Evolutionary conservation across 2,888 invertebrate genomes (phyloP), one percentile per base, ranked within the genome.

Genomic region (Strigamia transsilvanica): DNA sequence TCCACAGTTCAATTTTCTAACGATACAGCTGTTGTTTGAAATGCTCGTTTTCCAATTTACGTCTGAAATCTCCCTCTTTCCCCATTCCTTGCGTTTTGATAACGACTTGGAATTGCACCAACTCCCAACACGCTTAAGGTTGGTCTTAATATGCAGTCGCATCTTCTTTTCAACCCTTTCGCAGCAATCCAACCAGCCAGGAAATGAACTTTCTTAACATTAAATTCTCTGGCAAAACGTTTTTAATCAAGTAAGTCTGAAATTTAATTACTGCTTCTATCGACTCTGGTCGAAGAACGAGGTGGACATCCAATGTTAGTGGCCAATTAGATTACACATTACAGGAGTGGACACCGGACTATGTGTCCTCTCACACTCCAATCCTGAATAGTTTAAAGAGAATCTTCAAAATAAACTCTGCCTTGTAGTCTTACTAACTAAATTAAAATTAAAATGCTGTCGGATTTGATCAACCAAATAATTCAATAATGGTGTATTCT

Each of bases 31-130:
- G 73, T 73, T 73, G 73, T 73, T 73, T 73, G 73, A 27, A 73
- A 27, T 73, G 73, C 73, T 73, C 73, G 73, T 73, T 73, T 73
- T 73, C 73, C 73, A 73, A 73, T 73, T 73, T 73, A 73, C 73
- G 27, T 73, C 73, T 73, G 13, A 73, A 73, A 73, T 73, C 73
- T 73, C 27, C 73, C 73, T 73, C 73, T 73, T 73, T 73, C 73
- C 32, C 32, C 73, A 32, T 73, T 73, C 73, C 73, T 73, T 73
- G 73, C 73, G 73, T 73, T 73, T 73, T 73, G 73, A 73, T 73
- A 73, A 73, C 73, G 73, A 73, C 73, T 73, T 73, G 73, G 73
- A 73, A 73, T 73, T 73, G 73, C 73, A 73, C 73, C n/a, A 73
- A 73, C 73, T 73, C 73, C 73, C 73, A 73, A 73, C 73, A 73